Base-by-base conservation (phyloP, 53 echinoderm and acorn worm genomes). In the Antedon mediterranea region DNA sequence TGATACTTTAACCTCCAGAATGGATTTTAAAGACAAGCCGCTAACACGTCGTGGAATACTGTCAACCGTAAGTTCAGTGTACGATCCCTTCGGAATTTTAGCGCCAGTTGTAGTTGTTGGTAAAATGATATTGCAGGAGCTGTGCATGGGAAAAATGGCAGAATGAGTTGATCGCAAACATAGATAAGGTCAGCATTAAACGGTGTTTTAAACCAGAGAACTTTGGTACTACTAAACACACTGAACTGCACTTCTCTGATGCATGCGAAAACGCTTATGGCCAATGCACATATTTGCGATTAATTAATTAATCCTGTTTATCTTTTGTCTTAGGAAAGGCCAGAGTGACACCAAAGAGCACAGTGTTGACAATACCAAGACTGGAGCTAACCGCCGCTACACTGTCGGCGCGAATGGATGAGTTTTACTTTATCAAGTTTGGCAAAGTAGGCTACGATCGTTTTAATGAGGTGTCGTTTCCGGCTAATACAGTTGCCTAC, bases 71-170 rank as follows among this genome's bases (percentile, higher is more conserved):
- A 18, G 75, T 41, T 81, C 75, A 11, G 30, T 75, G 4, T 81
- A 76, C 41, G 41, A 41, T 13, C 41, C 41, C 13, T 41, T 41
- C 5, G 41, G 41, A 7, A 7, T 41, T 13, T 5, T 13, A 7
- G 93, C 87, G 4, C 93, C 93, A 30, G 75, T 93, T 8, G 41
- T 85, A 30, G 41, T 93, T n/a, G n/a, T n/a, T n/a, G n/a, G 82
- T 6, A 83, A 78, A 28, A 28, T 29, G 31, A 83, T 78, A 28
- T 33, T 83, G 2, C 83, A 83, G 33, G 77, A 83, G 78, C 71
- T 83, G 83, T 83, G 77, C 34, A 43, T 79, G 42, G 28, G 83
- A 77, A 23, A 28, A 27, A 30, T 30, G 33, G 3, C 41, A 28
- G 3, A 9, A 71, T 26, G 71, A 82, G 34, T 29, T 32, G 28